Evolutionary conservation across 1,140 invertebrate genomes (phyloP).

Genomic region (Myzus persicae): DNA sequence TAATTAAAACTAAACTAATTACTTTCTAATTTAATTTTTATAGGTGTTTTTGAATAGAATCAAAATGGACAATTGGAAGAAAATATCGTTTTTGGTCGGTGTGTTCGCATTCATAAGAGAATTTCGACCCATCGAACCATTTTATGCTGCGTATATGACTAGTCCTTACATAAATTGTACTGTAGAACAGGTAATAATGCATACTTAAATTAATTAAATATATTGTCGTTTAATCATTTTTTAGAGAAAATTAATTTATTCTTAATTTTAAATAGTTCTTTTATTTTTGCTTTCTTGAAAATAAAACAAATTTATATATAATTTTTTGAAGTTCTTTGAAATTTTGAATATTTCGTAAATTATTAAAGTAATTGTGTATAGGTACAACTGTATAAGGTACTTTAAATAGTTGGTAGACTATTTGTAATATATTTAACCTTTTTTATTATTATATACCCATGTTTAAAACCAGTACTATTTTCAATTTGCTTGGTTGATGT

Average conservation of each 20-base stretch:
- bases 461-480: too few relatives aligned
- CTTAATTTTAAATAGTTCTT: not conserved
- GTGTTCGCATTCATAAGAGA: slow-evolving; percentile 44
- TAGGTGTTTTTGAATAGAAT: not conserved
- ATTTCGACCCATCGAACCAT: slow-evolving; percentile 54
- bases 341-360: not conserved
- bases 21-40: not conserved
- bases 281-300: not conserved
- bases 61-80: slow-evolving; percentile 57
- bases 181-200: slow-evolving; percentile 25
- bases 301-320: not conserved
- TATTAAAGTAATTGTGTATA: not conserved
- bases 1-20: not conserved
- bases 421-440: too few relatives aligned
- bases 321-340: not conserved
- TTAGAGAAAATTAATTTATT: not conserved
- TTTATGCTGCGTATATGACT: slow-evolving; percentile 55
- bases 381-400: too few relatives aligned
- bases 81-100: slow-evolving; percentile 48
- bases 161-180: slow-evolving; percentile 49
- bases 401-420: too few relatives aligned
- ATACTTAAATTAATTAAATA: not conserved
- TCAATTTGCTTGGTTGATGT: too few relatives aligned
- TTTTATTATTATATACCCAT: too few relatives aligned
- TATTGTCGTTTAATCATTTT: not conserved